Percentiles rank a stretch among this genome's conserved stretches.
Evolutionary conservation across 2,113 vertebrate genomes (phyloP).

Genomic region (Microcebus tavaratra): DNA sequence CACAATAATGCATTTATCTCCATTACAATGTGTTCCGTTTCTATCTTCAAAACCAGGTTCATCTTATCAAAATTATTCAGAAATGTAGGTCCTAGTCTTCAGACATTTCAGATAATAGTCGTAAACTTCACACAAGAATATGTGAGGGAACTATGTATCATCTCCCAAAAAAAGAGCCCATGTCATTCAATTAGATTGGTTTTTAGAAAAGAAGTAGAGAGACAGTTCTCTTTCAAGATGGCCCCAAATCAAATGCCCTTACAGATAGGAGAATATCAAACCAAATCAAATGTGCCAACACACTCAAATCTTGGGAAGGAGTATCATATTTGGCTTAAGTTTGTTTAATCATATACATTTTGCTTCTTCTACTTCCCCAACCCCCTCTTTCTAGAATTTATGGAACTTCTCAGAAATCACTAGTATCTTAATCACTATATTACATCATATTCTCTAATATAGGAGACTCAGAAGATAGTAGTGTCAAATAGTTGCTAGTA

Average conservation of each 20-base stretch:
- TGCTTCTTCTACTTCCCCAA: neutral
- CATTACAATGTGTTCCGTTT: neutral
- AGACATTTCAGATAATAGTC: neutral
- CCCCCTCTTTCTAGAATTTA: neutral
- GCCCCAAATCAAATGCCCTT: neutral
- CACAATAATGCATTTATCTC: neutral
- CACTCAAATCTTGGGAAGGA: neutral
- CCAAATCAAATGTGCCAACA: neutral
- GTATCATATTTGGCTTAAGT: neutral
- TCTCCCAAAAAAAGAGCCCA: neutral
- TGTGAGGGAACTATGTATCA: neutral
- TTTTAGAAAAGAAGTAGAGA: constrained; percentile 32
- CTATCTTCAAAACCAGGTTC: neutral
- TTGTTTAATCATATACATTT: neutral
- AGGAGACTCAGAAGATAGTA: neutral
- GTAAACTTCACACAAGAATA: neutral
- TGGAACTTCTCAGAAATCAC: neutral
- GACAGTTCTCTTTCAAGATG: neutral
- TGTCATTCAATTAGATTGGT: neutral
- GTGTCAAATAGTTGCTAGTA: neutral
- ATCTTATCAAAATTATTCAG: neutral
- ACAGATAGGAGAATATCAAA: neutral
- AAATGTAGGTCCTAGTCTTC: neutral
- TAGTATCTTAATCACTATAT: neutral
- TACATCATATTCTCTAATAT: neutral